Evolutionary conservation across 2,113 vertebrate genomes (phyloP).

Genomic region (Donacobius atricapilla): DNA sequence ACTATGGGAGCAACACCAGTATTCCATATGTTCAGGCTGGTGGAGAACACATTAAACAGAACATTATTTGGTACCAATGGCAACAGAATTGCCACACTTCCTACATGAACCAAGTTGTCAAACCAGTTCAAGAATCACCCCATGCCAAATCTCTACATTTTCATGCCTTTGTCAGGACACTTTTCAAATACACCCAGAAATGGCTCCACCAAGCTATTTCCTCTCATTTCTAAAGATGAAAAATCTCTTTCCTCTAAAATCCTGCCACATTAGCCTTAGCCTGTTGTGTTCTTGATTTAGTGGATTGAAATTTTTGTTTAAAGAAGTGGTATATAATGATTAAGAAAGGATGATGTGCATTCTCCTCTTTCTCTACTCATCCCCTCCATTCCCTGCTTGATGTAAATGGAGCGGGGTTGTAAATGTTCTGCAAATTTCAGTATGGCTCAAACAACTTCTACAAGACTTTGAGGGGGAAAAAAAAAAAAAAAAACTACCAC

Average conservation of each 20-base stretch:
- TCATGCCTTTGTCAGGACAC: background rate
- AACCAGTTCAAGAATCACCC: background rate
- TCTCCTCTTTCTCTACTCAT: background rate
- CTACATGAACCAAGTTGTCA: background rate
- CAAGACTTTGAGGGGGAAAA: background rate
- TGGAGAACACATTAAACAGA: background rate
- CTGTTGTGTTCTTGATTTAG: background rate
- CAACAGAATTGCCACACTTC: background rate
- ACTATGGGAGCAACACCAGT: background rate
- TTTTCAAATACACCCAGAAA: background rate
- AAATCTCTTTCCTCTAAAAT: background rate
- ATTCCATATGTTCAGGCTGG: slow-evolving; percentile 32
- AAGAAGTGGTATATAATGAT: background rate
- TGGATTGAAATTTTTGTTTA: background rate
- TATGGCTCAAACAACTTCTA: background rate
- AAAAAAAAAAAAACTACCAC: background rate
- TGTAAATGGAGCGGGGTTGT: background rate
- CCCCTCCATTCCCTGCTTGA: background rate
- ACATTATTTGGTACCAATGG: background rate
- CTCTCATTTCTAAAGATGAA: background rate
- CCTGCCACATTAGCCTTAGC: background rate
- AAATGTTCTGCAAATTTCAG: background rate
- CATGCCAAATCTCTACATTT: background rate
- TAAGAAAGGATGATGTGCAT: background rate
- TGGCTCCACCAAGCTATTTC: background rate